Conservation (phyloP, 2,797 vertebrate genomes). For the Pseudopleuronectes americanus region DNA sequence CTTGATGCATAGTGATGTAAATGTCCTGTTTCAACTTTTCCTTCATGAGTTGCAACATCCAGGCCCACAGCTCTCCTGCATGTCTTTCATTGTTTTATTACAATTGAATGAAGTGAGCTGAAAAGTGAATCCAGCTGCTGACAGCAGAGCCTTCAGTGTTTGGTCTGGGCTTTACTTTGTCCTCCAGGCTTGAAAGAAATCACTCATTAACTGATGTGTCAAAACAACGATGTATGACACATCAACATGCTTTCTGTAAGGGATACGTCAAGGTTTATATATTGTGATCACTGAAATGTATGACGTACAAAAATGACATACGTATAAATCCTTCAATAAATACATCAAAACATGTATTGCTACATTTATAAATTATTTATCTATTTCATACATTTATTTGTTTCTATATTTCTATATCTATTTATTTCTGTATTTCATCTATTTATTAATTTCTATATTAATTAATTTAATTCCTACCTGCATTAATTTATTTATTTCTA, state of each 20-base stretch:
- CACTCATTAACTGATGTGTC: constrained; percentile 85
- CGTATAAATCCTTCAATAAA: too few species aligned
- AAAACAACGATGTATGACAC: constrained; percentile 67
- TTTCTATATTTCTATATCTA: too few species aligned
- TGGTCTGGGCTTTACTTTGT: constrained; percentile 47
- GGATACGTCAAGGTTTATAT: neutral
- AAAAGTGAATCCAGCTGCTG: constrained; percentile 90
- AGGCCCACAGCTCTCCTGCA: constrained; percentile 76
- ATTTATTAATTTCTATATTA: too few species aligned
- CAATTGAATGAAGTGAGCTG: constrained; percentile 90
- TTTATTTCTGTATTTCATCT: too few species aligned
- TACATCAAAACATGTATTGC: too few species aligned
- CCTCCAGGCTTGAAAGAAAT: constrained; percentile 85
- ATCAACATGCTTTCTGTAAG: constrained; percentile 8
- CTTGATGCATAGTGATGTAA: neutral
- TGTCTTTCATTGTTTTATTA: constrained; percentile 92
- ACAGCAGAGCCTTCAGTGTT: constrained; percentile 76
- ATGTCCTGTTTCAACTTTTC: constrained; percentile 75
- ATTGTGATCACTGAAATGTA: neutral
- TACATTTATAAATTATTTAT: too few species aligned
- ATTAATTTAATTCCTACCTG: too few species aligned
- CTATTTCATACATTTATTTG: too few species aligned
- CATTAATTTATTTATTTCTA: too few species aligned
- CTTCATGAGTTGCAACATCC: constrained; percentile 83
- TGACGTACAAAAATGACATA: neutral